Conservation (phyloP, 1,140 invertebrate species). For the Holcopasites calliopsidis region DNA sequence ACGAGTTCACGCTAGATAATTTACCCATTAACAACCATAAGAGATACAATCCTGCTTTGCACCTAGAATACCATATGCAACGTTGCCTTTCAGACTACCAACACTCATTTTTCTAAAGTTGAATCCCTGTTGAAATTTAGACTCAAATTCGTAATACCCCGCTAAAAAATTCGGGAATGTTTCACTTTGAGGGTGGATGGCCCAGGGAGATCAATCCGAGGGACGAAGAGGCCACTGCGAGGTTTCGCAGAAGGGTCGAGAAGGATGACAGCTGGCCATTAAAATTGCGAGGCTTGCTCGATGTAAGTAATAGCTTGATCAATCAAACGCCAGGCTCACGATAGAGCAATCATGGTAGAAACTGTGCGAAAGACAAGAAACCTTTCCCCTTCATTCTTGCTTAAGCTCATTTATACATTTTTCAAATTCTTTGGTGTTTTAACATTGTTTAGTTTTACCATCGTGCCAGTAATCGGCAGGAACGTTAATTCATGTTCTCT, state of each 20-base stretch:
- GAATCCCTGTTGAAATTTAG: conserved; percentile 51
- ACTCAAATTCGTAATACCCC: conserved; percentile 86
- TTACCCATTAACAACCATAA: conserved; percentile 13
- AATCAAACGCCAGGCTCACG: not conserved
- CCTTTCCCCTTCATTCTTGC: too few relatives aligned
- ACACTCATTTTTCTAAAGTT: not conserved
- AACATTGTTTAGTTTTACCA: not conserved
- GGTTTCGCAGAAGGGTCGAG: conserved; percentile 95
- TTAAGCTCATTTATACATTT: too few relatives aligned
- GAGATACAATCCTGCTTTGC: too few relatives aligned
- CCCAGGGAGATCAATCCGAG: conserved; percentile 94
- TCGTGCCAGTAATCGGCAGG: not conserved
- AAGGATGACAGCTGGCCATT: conserved; percentile 95
- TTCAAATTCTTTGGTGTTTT: not conserved
- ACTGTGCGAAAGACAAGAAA: too few relatives aligned
- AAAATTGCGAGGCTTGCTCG: conserved; percentile 86
- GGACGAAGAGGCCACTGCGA: conserved; percentile 91
- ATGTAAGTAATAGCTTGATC: conserved; percentile 54
- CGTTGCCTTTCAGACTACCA: too few relatives aligned
- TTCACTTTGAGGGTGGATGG: conserved; percentile 98
- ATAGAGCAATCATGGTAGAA: too few relatives aligned
- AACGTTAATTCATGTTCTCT: conserved; percentile 12
- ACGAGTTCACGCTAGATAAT: not conserved
- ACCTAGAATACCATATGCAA: too few relatives aligned
- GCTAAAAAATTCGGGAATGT: conserved; percentile 88